A percentile compares a stretch with the other conserved stretches of the same genome.
These are phyloP conservation scores for Phocoena phocoena DNA, from an alignment of 2,113 vertebrate genomes.

Conservation along the genomic window DNA sequence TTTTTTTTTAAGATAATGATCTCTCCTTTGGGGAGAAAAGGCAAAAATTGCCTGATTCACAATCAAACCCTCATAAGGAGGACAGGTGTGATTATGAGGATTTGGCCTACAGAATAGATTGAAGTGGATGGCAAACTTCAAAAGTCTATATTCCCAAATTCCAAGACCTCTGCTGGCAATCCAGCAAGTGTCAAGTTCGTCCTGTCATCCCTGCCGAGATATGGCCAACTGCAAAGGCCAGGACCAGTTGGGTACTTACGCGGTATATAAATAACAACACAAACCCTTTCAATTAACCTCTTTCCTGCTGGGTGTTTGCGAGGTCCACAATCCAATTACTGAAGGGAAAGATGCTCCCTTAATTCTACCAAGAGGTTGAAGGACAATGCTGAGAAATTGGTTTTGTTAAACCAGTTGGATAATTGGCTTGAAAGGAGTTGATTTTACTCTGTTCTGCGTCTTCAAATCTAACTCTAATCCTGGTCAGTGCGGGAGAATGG, in stretches of 20 bases:
- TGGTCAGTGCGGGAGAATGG: not conserved
- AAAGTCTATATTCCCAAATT: constrained; percentile 38
- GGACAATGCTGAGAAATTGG: not conserved
- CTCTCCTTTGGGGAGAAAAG: constrained; percentile 64
- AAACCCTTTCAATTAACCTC: constrained; percentile 5
- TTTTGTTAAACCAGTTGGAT: not conserved
- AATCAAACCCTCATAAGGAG: not conserved
- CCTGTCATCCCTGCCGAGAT: constrained; percentile 24
- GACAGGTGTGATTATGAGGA: constrained; percentile 59
- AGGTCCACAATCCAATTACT: not conserved
- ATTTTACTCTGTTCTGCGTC: not conserved
- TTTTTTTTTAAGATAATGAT: constrained; percentile 58
- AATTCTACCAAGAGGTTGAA: not conserved
- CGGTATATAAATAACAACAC: not conserved
- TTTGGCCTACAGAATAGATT: constrained; percentile 41
- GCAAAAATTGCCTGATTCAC: constrained; percentile 33
- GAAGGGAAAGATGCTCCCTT: constrained; percentile 15
- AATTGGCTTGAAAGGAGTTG: not conserved
- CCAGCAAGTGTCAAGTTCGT: constrained; percentile 42
- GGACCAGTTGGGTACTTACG: not conserved
- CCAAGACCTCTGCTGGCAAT: constrained; percentile 15
- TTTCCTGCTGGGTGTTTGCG: not conserved
- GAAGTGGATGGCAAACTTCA: constrained; percentile 47
- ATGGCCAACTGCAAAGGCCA: not conserved
- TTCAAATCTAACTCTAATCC: not conserved